Evolutionary conservation across 2,113 vertebrate species (phyloP), one percentile per base, ranked within the genome.

Genomic region (Sarotherodon lohbergeri): DNA sequence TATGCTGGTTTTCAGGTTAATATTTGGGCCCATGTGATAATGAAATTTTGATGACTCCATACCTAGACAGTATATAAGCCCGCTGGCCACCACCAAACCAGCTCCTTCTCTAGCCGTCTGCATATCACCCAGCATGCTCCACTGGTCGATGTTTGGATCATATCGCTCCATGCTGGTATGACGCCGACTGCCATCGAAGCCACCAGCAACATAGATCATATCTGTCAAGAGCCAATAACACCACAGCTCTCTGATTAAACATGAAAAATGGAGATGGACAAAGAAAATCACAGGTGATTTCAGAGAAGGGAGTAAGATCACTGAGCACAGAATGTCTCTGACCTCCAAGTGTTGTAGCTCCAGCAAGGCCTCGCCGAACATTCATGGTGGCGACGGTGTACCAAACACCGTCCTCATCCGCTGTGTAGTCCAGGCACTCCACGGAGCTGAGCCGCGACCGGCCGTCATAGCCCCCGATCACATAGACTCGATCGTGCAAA

Each of bases 91-190:
- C 56, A 99, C 99, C 1, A 99, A 97, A 57, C 99, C 99, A 0
- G 99, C 99, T 36, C 99, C 99, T 89, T 99, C 99, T 92, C 98
- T 97, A 2, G 99, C 99, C 1, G 99, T 99, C 95, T 99, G 98
- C 99, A 99, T 99, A 92, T 99, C 99, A 90, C 99, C 99, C 94
- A 99, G 95, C 98, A 99, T 99, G 85, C 98, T 99, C 99, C 99
- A 99, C 95, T 99, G 99, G 90, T 99, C 99, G 3, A 99, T 99
- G 94, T 99, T 99, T 0, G 99, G 98, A 95, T 99, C 99, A 3
- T 99, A 99, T 17, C 99, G 96, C 88, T 99, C 99, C 99, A 99
- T 99, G 41, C 98, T 99, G 84, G 99, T 99, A 88, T 99, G 99
- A 3, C 99, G 98, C 14, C 99, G 96, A 93, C 98, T 99, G 7